Percentiles rank a stretch among this genome's conserved stretches.
Evolutionary conservation across 1,140 invertebrate genomes (phyloP).

Genomic region (Eueides isabella): DNA sequence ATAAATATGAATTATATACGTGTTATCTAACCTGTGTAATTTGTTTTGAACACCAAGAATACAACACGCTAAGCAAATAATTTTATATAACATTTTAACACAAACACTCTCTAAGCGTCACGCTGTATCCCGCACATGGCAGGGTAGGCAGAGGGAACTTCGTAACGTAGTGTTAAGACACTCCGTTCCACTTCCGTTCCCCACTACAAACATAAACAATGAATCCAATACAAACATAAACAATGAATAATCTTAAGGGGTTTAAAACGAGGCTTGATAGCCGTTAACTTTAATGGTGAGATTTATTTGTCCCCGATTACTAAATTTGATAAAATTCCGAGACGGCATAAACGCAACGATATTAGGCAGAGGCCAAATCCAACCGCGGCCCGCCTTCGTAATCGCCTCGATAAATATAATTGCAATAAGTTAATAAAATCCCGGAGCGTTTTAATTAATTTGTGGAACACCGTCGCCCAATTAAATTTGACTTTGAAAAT

Average conservation of each 20-base stretch:
- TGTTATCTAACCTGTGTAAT: no score
- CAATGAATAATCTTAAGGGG: conserved; percentile 54
- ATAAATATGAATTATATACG: no score
- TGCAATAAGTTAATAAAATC: conserved; percentile 78
- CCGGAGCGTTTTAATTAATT: conserved; percentile 73
- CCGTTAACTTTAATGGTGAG: conserved; percentile 73
- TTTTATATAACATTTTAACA: no score
- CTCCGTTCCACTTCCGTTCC: no score
- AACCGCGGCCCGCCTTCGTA: conserved; percentile 48
- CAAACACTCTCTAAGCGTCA: no score
- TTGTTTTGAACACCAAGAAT: no score
- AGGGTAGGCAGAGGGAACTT: no score
- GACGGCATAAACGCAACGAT: conserved; percentile 54
- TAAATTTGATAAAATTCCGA: conserved; percentile 73
- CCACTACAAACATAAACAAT: no score
- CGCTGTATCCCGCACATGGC: no score
- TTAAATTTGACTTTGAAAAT: conserved; percentile 63
- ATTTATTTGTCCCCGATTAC: conserved; percentile 77
- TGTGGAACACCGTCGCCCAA: conserved; percentile 63
- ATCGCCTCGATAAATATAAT: conserved; percentile 74
- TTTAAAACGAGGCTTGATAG: conserved; percentile 60
- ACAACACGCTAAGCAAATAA: no score
- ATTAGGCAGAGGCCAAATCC: conserved; percentile 43
- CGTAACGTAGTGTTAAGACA: no score
- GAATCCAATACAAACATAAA: not conserved